Evolutionary conservation across 2,113 vertebrate species (phyloP), one percentile per base, ranked within the genome.

Genomic region (Mirza zaza): DNA sequence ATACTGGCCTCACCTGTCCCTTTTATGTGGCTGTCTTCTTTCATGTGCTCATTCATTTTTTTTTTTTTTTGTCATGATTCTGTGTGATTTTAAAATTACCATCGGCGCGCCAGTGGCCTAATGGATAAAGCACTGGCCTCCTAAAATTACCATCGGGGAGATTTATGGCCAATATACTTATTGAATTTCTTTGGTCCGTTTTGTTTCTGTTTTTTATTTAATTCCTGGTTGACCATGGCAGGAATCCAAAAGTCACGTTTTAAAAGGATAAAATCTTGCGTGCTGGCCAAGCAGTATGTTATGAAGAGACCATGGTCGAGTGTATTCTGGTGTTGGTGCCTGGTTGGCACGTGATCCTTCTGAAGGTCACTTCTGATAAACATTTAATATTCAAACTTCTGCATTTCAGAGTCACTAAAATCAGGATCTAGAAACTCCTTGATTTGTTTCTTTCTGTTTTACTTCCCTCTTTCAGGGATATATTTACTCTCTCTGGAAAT

Each of bases 111-210:
- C n/a, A n/a, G n/a, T n/a, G n/a, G n/a, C n/a, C n/a, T n/a, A n/a
- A n/a, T n/a, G n/a, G n/a, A n/a, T n/a, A n/a, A n/a, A n/a, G n/a
- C n/a, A n/a, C n/a, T n/a, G n/a, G n/a, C n/a, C n/a, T n/a, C n/a
- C n/a, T 67, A 12, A 57, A 80, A 39, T 18, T 48, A 50, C 45
- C 36, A 10, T 6, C 10, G 15, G 15, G 10, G 68, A 85, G 13
- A 65, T 42, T 27, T 36, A 21, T 80, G 76, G 17, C 55, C 76
- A 57, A 88, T 57, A 21, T 36, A 15, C 14, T 50, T 59, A 63
- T 36, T 87, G 82, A 82, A 65, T 92, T 61, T 80, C 32, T 82
- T 76, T 39, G 15, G 20, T 70, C 34, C 11, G 32, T 83, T 89
- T 45, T 50, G n/a, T 75, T 82, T 85, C 67, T 42, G 1, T 83